Evolutionary conservation across 2,113 vertebrate species (phyloP), one percentile per base, ranked within the genome.

Genomic region (Sebastes fasciatus): DNA sequence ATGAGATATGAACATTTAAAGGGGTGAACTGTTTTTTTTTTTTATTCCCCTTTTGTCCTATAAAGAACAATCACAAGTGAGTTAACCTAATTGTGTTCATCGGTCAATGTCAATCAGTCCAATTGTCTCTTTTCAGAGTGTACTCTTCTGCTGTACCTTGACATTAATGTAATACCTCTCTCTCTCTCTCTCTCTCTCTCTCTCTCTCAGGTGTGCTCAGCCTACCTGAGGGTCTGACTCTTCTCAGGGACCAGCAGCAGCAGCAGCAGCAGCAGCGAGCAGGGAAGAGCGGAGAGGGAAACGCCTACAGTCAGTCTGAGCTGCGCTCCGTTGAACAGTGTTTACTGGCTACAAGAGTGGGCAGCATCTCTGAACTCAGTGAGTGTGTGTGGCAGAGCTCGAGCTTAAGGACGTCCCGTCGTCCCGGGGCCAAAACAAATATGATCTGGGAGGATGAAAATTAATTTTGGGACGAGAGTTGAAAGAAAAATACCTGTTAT

Each of bases 351-450:
- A 99, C 98, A 0, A 96, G 97, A 0, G 98, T 99, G 90, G 98
- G 98, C 87, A 99, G 98, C 95, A 97, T 99, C 63, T 95, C 98
- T 0, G 98, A 99, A 74, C 97, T 99, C 94, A 99, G 98, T 99
- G 94, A 99, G 98, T 92, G 8, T 70, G 4, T 77, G 4, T 72
- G n/a, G 34, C 34, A 34, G 34, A 34, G 34, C 34, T 34, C 34
- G 34, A 34, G 34, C 34, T 4, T 34, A 34, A 34, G 34, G 34
- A 34, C 34, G 34, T 34, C 34, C 26, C 26, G 26, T 34, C 3
- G 26, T 34, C 26, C 34, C 34, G 34, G 3, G 34, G 34, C 34
- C 34, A 34, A 34, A 34, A 34, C 34, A 34, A 34, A 34, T 34
- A 34, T 34, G 34, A 34, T 34, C 34, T 34, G 34, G 34, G 34